A percentile compares a stretch with the other conserved stretches of the same genome.
Evolutionary conservation across 2,113 vertebrate genomes (phyloP).

Genomic region (Mormyrus iriodes): DNA sequence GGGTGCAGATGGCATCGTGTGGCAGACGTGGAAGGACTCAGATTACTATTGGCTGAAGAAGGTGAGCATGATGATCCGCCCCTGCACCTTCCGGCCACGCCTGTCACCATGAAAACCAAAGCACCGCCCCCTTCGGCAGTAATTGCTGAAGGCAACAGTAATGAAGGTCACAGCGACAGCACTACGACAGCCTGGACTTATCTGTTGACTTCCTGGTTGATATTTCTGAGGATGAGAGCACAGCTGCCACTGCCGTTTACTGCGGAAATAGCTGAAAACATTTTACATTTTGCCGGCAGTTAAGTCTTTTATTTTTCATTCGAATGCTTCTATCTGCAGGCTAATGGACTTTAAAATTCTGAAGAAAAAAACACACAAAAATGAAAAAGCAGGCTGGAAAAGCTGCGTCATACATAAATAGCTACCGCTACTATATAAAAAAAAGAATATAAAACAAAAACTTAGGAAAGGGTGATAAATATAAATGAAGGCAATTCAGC

Average conservation of each 20-base stretch:
- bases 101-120: slow-evolving; percentile 58
- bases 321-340: neutral
- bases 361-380: neutral
- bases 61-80: slow-evolving; percentile 82
- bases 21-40: slow-evolving; percentile 79
- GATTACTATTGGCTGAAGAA: slow-evolving; percentile 79
- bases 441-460: neutral
- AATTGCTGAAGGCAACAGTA: neutral
- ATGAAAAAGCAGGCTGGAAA: neutral
- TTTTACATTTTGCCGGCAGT: neutral
- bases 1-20: slow-evolving; percentile 76
- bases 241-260: neutral
- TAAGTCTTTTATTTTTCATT: neutral
- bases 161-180: neutral
- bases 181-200: neutral
- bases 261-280: neutral
- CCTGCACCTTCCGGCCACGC: slow-evolving; percentile 59
- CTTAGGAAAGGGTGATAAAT: neutral
- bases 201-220: too few species aligned
- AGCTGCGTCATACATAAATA: neutral
- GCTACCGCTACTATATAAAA: neutral
- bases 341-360: neutral
- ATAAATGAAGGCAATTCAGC: neutral
- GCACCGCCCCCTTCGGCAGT: neutral
- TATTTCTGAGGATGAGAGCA: neutral